These are phyloP conservation scores for Crematogaster levior DNA, from an alignment of 2,888 invertebrate genomes.

Conservation along the genomic window DNA sequence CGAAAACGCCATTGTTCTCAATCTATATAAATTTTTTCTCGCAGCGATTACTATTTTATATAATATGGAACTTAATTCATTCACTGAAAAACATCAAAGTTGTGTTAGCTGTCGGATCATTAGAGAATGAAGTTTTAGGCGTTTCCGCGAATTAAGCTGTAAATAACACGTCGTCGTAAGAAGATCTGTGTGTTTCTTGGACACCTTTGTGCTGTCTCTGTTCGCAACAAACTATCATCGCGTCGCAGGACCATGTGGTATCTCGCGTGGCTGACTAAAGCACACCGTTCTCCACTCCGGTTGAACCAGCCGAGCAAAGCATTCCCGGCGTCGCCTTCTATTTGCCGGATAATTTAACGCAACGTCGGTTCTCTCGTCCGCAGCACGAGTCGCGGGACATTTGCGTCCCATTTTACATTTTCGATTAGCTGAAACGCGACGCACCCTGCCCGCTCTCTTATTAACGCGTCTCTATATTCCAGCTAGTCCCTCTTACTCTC, in stretches of 20 bases:
- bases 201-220: conserved; percentile 43
- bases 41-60: not conserved
- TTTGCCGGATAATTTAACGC: conserved; percentile 73
- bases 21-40: not conserved
- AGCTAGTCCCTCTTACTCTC: conserved; percentile 23
- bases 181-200: conserved; percentile 6
- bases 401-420: conserved; percentile 72
- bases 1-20: not conserved
- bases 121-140: not conserved
- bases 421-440: conserved; percentile 73
- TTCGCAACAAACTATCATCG: conserved; percentile 40
- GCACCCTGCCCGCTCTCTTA: conserved; percentile 56
- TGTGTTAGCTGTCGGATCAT: not conserved
- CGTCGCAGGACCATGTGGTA: conserved; percentile 12
- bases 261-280: conserved; percentile 34
- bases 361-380: conserved; percentile 59
- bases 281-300: conserved; percentile 26
- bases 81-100: not conserved
- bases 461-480: conserved; percentile 71
- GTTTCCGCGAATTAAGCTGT: conserved; percentile 33
- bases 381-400: conserved; percentile 33
- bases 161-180: conserved; percentile 36
- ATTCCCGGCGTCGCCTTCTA: conserved; percentile 62
- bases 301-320: conserved; percentile 46
- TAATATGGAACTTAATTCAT: not conserved